A percentile compares a stretch with the other conserved stretches of the same genome.
phyloP scores from a whole-genome alignment of 2,888 invertebrate species.

The Melanchra persicariae region DNA sequence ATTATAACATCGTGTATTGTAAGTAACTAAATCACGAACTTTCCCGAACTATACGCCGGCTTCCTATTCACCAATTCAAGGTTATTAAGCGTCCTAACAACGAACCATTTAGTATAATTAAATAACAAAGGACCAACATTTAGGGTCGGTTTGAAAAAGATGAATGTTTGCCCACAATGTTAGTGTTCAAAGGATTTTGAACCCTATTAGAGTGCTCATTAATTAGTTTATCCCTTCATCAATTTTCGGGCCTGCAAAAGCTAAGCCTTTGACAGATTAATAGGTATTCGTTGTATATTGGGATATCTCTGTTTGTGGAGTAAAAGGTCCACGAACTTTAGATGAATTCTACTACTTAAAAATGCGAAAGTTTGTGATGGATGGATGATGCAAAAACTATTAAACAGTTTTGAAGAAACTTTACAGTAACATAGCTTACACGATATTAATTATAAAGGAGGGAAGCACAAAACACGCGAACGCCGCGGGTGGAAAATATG shows the following conservation, averaged over 20 bases:
- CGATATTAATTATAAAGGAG: too few species aligned
- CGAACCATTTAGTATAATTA: slow-evolving; percentile 36
- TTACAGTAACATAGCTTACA: too few species aligned
- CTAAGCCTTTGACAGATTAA: slow-evolving; percentile 42
- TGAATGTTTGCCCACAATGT: neutral
- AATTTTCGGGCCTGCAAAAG: slow-evolving; percentile 18
- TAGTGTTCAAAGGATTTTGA: slow-evolving; percentile 25
- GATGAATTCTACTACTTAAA: neutral
- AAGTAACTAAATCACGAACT: neutral
- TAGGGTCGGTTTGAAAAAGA: neutral
- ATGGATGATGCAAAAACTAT: too few species aligned
- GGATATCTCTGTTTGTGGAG: neutral
- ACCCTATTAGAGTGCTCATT: slow-evolving; percentile 14
- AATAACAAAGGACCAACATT: slow-evolving; percentile 36
- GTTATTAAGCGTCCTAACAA: neutral
- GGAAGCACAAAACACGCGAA: too few species aligned
- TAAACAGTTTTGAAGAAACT: neutral
- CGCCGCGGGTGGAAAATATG: neutral
- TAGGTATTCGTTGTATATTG: neutral
- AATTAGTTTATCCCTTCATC: slow-evolving; percentile 42
- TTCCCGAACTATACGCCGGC: neutral
- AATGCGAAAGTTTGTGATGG: neutral
- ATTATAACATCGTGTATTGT: too few species aligned
- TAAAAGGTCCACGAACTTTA: neutral
- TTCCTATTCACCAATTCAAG: slow-evolving; percentile 19